Conservation (phyloP, 1,140 invertebrate genomes). For the Latrodectus geometricus region DNA sequence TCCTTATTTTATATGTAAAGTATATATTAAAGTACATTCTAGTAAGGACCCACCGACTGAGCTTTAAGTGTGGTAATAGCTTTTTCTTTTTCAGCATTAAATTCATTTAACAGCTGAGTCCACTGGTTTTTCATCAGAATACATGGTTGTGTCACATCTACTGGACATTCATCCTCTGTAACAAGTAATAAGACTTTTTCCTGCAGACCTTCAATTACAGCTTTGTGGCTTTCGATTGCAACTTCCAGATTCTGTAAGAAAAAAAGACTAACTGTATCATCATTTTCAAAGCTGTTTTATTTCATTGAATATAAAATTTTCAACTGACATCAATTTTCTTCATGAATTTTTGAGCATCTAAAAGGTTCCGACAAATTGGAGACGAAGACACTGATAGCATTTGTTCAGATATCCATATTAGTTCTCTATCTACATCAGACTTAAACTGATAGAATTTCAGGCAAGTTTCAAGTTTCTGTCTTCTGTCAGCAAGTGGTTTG, state of each 20-base stretch:
- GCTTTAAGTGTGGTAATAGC: constrained; percentile 86
- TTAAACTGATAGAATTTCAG: constrained; percentile 85
- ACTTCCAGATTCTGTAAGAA: constrained; percentile 79
- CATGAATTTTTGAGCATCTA: constrained; percentile 92
- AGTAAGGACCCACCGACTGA: constrained; percentile 76
- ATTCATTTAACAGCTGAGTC: constrained; percentile 75
- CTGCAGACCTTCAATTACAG: constrained; percentile 83
- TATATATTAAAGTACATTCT: not conserved
- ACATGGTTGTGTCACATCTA: constrained; percentile 64
- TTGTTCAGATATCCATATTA: constrained; percentile 86
- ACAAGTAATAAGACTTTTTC: constrained; percentile 78
- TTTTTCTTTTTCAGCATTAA: constrained; percentile 78
- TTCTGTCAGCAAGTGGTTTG: constrained; percentile 80
- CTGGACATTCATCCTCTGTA: constrained; percentile 81
- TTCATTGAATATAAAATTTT: not conserved
- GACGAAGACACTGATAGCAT: constrained; percentile 84
- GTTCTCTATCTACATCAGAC: constrained; percentile 86
- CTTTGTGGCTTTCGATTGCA: constrained; percentile 84
- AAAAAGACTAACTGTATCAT: not conserved
- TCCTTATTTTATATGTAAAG: not conserved
- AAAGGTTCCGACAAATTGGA: constrained; percentile 82
- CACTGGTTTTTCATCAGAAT: constrained; percentile 65
- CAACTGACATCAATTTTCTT: constrained; percentile 85
- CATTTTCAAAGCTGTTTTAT: not conserved
- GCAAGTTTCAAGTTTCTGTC: constrained; percentile 90